Percentiles rank a stretch among this genome's conserved stretches.
These are phyloP conservation scores for Cataglyphis livida DNA, from an alignment of 2,888 invertebrate species.

Conservation along the genomic window DNA sequence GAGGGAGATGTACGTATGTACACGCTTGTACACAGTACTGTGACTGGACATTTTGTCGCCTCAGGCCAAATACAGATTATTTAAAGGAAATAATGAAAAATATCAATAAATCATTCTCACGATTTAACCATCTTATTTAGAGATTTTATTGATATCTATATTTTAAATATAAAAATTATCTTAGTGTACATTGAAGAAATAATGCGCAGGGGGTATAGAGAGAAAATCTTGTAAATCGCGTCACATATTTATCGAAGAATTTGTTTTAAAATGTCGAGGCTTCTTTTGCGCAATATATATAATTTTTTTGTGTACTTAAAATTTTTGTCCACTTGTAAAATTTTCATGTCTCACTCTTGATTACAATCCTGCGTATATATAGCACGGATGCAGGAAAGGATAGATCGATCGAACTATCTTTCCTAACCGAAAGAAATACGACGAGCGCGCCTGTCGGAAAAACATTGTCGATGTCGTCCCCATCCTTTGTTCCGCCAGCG, in stretches of 20 bases:
- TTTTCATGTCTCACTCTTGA: neutral
- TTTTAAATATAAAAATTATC: neutral
- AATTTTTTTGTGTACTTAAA: constrained; percentile 1
- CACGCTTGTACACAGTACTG: constrained; percentile 2
- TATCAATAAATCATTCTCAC: neutral
- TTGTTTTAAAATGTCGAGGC: neutral
- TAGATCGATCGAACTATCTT: neutral
- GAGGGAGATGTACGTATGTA: constrained; percentile 29
- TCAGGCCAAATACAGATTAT: neutral
- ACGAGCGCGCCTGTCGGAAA: constrained; percentile 34
- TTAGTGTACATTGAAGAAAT: neutral
- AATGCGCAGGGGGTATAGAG: neutral
- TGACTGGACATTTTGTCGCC: constrained; percentile 14
- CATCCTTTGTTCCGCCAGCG: constrained; percentile 6
- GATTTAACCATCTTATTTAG: neutral
- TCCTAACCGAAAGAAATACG: constrained; percentile 21
- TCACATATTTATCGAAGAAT: neutral
- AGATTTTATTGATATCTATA: neutral
- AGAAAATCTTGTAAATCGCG: neutral
- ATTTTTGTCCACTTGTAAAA: constrained; percentile 23
- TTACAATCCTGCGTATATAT: neutral
- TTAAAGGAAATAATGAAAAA: neutral
- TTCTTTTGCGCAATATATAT: neutral
- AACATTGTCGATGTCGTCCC: constrained; percentile 42
- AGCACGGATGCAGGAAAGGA: constrained; percentile 5